Evolutionary conservation across 2,888 invertebrate genomes (phyloP).

Genomic region (Drosophila meridionalis): DNA sequence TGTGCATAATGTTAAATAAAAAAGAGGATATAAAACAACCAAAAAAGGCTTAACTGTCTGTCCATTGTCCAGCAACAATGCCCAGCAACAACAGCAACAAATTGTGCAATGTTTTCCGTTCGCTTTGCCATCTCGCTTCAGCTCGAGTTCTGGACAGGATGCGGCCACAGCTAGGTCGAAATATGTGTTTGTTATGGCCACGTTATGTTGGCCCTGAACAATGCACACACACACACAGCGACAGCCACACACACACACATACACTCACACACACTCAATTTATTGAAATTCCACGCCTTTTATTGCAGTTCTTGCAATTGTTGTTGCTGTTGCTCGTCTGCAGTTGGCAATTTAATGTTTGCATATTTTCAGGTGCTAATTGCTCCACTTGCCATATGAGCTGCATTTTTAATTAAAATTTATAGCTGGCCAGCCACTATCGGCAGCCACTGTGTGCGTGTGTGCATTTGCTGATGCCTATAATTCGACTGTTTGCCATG

Average conservation of each 20-base stretch:
- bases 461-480: constrained; percentile 36
- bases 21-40: constrained; percentile 12
- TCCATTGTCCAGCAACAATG: constrained; percentile 51
- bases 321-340: constrained; percentile 46
- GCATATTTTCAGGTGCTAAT: constrained; percentile 85
- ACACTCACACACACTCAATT: constrained; percentile 53
- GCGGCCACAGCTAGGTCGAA: constrained; percentile 79
- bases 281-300: constrained; percentile 71
- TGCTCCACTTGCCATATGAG: constrained; percentile 84
- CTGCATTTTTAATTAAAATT: constrained; percentile 83
- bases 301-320: constrained; percentile 20
- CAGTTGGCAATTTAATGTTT: constrained; percentile 83
- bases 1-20: constrained; percentile 1
- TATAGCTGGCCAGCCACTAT: constrained; percentile 61
- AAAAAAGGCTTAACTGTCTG: constrained; percentile 16
- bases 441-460: constrained; percentile 12
- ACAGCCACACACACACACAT: constrained; percentile 33
- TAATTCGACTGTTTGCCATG: constrained; percentile 65
- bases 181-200: constrained; percentile 84
- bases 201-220: constrained; percentile 80
- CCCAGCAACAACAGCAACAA: constrained; percentile 57
- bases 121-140: constrained; percentile 54
- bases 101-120: constrained; percentile 76
- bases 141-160: constrained; percentile 64
- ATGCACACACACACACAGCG: constrained; percentile 47